Percentiles rank a stretch among this genome's conserved stretches.
Evolutionary conservation across 1,140 invertebrate genomes (phyloP).

Genomic region (Aplysia californica): DNA sequence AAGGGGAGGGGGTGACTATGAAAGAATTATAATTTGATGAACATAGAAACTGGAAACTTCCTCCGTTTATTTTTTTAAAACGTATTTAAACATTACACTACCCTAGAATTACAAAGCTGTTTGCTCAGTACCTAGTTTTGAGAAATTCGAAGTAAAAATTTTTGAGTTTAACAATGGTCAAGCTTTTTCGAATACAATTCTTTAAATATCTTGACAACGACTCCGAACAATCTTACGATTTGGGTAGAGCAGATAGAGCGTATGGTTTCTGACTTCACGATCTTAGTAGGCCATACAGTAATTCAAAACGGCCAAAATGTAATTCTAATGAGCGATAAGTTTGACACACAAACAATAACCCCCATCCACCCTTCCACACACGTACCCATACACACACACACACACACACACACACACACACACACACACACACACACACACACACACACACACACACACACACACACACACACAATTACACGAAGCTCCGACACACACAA

Average conservation of each 20-base stretch:
- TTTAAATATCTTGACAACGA: too few species aligned
- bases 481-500: not conserved
- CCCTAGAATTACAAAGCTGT: too few species aligned
- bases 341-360: not conserved
- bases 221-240: too few species aligned
- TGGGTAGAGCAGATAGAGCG: too few species aligned
- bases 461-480: not conserved
- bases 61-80: not conserved
- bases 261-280: too few species aligned
- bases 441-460: not conserved
- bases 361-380: not conserved
- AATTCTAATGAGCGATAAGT: not conserved
- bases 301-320: too few species aligned
- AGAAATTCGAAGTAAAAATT: too few species aligned
- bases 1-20: too few species aligned
- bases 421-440: not conserved
- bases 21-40: not conserved
- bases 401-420: not conserved
- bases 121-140: not conserved
- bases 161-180: too few species aligned
- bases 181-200: too few species aligned
- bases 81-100: too few species aligned
- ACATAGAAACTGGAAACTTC: not conserved
- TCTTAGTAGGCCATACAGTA: too few species aligned
- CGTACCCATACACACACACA: not conserved